Percentiles rank a stretch among this genome's conserved stretches.
phyloP scores from a whole-genome alignment of 2,797 vertebrate species.

The Huso huso region DNA sequence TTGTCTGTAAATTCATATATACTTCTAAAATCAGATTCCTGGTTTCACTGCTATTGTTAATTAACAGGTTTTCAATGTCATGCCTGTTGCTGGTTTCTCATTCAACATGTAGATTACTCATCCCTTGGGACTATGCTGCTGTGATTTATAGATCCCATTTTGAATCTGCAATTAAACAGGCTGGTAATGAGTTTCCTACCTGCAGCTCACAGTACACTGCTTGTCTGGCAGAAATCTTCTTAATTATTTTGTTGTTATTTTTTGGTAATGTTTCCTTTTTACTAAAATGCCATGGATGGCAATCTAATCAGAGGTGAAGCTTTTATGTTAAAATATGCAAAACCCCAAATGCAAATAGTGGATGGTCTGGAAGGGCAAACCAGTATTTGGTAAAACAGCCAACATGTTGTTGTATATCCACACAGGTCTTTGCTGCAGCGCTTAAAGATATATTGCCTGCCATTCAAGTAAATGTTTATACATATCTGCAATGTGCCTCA shows the following conservation, averaged over 20 bases:
- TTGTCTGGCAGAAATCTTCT: background rate
- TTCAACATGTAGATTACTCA: too few species aligned
- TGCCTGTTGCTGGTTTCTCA: too few species aligned
- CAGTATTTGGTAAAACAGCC: background rate
- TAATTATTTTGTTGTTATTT: conserved; percentile 15
- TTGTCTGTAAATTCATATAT: too few species aligned
- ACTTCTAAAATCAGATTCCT: too few species aligned
- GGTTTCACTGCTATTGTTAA: too few species aligned
- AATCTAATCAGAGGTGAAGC: background rate
- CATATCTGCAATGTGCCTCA: background rate
- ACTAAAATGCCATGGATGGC: background rate
- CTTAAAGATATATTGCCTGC: background rate
- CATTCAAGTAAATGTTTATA: background rate
- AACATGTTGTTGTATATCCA: background rate
- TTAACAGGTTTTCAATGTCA: too few species aligned
- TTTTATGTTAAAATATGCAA: background rate
- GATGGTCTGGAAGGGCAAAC: too few species aligned
- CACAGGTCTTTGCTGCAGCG: background rate
- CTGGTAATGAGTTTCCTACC: background rate
- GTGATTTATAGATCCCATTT: too few species aligned
- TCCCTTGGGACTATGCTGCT: too few species aligned
- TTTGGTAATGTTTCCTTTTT: background rate
- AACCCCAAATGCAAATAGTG: background rate
- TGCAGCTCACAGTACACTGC: background rate
- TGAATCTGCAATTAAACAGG: too few species aligned